Conservation (phyloP, 2,113 vertebrate genomes). For the Neotoma lepida region DNA sequence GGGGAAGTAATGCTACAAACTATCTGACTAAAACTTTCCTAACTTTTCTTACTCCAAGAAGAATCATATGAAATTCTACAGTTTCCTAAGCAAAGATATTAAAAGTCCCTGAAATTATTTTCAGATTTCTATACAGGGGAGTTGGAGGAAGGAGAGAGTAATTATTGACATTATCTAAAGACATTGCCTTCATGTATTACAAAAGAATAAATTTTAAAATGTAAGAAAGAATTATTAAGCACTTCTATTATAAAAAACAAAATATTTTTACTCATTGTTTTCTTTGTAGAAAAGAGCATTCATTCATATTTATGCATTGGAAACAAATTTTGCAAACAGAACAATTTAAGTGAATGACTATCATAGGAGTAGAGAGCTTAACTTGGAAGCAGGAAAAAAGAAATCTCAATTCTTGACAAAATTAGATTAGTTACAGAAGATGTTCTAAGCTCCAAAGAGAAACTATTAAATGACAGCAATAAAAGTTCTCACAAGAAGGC, state of each 20-base stretch:
- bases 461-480: not conserved
- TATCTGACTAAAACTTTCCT: slow-evolving; percentile 3
- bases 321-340: not conserved
- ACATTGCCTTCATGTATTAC: not conserved
- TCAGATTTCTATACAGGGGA: slow-evolving; percentile 27
- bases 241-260: slow-evolving; percentile 38
- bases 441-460: not conserved
- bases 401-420: not conserved
- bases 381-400: not conserved
- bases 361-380: not conserved
- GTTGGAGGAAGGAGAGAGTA: not conserved
- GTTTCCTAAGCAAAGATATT: slow-evolving; percentile 17
- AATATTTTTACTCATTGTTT: slow-evolving; percentile 63
- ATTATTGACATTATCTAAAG: slow-evolving; percentile 5
- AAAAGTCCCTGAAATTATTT: slow-evolving; percentile 59
- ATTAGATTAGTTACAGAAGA: slow-evolving; percentile 4
- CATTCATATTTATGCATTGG: not conserved
- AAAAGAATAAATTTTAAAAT: slow-evolving; percentile 38
- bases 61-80: slow-evolving; percentile 40
- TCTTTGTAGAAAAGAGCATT: slow-evolving; percentile 35
- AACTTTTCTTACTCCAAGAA: not conserved
- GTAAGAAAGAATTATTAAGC: slow-evolving; percentile 61
- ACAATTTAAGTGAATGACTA: slow-evolving; percentile 28
- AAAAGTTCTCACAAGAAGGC: not conserved
- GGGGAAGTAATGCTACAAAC: not conserved